These are phyloP conservation scores for Scaptomyza pallida DNA, from an alignment of 1,140 invertebrate genomes.

Conservation along the genomic window DNA sequence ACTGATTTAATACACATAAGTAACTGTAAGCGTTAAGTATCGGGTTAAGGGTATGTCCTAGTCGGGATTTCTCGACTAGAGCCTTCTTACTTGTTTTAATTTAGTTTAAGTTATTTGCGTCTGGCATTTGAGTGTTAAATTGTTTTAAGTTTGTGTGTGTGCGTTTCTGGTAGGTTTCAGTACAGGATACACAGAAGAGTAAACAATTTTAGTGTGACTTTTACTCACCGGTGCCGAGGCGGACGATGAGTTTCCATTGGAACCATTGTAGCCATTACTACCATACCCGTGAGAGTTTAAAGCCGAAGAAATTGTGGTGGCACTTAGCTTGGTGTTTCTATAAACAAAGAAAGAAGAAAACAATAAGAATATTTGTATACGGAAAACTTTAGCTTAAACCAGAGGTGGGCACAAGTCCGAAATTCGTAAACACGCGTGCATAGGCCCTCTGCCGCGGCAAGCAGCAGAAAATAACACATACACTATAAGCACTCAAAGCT, in stretches of 20 bases:
- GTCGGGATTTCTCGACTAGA: no score
- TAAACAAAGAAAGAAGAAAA: not conserved
- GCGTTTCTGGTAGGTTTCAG: conserved; percentile 68
- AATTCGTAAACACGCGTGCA: no score
- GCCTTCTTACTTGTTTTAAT: not conserved
- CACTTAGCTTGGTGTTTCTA: conserved; percentile 82
- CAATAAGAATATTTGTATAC: no score
- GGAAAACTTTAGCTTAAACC: no score
- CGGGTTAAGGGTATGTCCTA: no score
- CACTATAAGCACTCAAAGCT: no score
- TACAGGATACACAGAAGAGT: conserved; percentile 44
- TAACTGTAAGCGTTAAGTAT: no score
- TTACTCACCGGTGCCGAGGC: conserved; percentile 74
- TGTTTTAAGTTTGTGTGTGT: conserved; percentile 28
- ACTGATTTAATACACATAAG: no score
- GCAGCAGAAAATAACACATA: no score
- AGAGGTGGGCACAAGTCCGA: no score
- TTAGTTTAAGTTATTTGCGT: conserved; percentile 31
- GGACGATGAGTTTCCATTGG: conserved; percentile 74
- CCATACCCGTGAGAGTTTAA: conserved; percentile 74
- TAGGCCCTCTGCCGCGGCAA: no score
- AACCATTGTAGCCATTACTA: conserved; percentile 61
- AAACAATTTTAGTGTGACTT: conserved; percentile 7
- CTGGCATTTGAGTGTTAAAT: conserved; percentile 16
- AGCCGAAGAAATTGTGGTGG: conserved; percentile 80